phyloP scores from a whole-genome alignment of 2,113 vertebrate genomes.

The Mixornis gularis region DNA sequence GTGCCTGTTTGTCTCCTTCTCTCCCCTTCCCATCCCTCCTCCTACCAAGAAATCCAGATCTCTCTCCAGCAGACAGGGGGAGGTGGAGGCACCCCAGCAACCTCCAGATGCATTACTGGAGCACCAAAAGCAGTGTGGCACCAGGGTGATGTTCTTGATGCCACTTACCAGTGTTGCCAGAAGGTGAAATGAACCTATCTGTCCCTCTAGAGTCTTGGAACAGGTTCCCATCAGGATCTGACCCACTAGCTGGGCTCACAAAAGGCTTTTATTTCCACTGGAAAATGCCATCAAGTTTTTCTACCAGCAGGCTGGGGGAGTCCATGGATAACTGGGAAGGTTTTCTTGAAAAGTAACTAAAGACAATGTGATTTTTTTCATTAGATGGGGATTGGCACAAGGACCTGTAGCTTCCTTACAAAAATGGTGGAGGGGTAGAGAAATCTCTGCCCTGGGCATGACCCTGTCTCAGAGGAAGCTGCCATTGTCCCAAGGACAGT shows the following conservation, averaged over 20 bases:
- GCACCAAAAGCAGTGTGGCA: neutral
- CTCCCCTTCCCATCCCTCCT: neutral
- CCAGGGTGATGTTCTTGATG: neutral
- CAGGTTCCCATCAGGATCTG: neutral
- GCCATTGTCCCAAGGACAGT: rapidly evolving
- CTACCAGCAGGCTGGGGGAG: neutral
- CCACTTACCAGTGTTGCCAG: neutral
- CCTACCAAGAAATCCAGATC: neutral
- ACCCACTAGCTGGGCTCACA: neutral
- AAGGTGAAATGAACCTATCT: neutral
- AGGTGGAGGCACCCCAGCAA: neutral
- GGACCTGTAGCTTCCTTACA: neutral
- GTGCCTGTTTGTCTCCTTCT: neutral
- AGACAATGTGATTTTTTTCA: neutral
- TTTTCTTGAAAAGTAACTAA: neutral
- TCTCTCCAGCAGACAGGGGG: neutral
- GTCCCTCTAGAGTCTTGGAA: neutral
- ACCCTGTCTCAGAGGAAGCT: neutral
- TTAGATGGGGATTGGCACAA: neutral
- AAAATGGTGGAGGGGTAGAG: neutral
- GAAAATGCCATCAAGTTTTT: neutral
- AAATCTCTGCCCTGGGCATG: neutral
- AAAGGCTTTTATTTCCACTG: neutral
- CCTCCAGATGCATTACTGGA: neutral
- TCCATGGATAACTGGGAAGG: neutral